Percentiles rank a stretch among this genome's conserved stretches.
phyloP scores from a whole-genome alignment of 2,797 vertebrate species.

The Halcyon chelicuti region DNA sequence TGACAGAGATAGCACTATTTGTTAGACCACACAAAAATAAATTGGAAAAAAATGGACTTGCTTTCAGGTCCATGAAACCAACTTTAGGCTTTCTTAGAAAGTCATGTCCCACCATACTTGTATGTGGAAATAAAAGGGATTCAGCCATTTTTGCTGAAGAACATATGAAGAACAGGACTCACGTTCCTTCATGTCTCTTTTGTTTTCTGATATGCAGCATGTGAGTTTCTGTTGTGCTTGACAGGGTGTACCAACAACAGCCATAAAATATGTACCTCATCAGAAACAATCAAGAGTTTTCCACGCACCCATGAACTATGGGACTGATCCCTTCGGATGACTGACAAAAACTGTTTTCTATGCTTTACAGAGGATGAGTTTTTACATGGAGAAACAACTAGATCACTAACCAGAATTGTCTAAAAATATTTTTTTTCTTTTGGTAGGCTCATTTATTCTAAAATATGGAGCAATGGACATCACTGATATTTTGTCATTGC shows the following conservation, averaged over 20 bases:
- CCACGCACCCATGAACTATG: background rate
- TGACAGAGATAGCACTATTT: background rate
- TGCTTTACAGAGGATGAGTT: background rate
- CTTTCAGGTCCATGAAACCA: background rate
- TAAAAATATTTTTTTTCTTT: background rate
- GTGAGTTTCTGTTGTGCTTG: background rate
- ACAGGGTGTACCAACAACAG: fast-evolving
- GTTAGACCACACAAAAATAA: background rate
- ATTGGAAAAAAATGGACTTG: background rate
- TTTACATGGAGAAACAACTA: background rate
- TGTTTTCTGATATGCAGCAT: background rate
- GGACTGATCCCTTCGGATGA: background rate
- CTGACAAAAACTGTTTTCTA: background rate
- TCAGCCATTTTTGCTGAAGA: background rate
- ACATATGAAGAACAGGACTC: background rate
- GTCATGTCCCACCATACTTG: background rate
- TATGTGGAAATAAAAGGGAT: background rate
- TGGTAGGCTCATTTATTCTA: background rate
- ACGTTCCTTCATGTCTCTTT: background rate
- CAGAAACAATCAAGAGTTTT: background rate
- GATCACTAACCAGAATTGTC: background rate
- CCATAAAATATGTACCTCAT: background rate
- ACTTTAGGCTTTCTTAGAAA: background rate
- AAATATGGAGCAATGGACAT: fast-evolving
- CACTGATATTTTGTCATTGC: background rate